Conservation (phyloP, 2,113 vertebrate genomes). For the Callocephalon fimbriatum region DNA sequence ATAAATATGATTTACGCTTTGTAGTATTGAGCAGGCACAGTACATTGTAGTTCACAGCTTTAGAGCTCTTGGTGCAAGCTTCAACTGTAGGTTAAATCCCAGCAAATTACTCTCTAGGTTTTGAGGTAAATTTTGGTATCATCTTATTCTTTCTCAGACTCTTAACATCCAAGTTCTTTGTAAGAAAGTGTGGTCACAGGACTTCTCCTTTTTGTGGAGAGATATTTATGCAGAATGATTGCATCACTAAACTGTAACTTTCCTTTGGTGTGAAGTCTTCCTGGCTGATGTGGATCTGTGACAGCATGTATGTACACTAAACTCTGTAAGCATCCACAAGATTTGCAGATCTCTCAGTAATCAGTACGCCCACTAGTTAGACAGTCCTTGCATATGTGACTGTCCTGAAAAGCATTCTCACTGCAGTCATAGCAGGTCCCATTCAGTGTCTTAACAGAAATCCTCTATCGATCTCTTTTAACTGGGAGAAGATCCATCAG, state of each 20-base stretch:
- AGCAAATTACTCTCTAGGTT: background rate
- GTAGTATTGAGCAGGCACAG: background rate
- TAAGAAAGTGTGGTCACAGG: background rate
- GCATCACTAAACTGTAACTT: background rate
- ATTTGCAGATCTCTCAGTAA: background rate
- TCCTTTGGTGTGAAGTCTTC: background rate
- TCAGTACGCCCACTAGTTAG: background rate
- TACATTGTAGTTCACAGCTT: background rate
- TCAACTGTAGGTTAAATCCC: background rate
- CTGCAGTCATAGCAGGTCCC: background rate
- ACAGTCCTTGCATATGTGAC: background rate
- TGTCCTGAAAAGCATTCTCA: background rate
- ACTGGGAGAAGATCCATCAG: background rate
- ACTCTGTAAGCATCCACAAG: too few relatives aligned
- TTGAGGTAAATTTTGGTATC: background rate
- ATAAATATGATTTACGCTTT: background rate
- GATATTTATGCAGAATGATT: background rate
- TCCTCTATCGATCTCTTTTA: background rate
- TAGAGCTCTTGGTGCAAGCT: background rate
- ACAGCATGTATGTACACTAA: background rate
- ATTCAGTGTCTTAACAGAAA: background rate
- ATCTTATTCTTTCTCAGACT: background rate
- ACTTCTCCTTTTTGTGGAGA: background rate
- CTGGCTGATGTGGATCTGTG: background rate
- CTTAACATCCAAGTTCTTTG: background rate